phyloP scores from a whole-genome alignment of 64 coral and sea anemone species.

The Stichodactyla mertensii region DNA sequence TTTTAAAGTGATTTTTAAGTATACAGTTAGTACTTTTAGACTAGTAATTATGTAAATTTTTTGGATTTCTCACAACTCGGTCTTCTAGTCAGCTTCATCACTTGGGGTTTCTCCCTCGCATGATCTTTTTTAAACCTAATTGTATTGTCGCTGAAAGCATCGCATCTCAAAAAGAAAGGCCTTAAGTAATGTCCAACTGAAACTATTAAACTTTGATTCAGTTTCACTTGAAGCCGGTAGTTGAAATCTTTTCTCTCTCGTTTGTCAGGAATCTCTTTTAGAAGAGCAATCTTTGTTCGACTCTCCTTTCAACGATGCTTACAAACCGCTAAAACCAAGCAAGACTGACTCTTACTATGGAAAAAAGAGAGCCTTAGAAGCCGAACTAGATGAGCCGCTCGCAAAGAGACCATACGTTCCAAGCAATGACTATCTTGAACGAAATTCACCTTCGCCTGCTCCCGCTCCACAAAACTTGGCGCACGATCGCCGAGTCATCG shows the following conservation, averaged over 20 bases:
- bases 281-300: conserved; percentile 99
- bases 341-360: conserved; percentile 69
- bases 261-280: conserved; percentile 59
- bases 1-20: not conserved
- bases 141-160: not conserved
- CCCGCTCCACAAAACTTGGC: conserved; percentile 61
- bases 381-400: conserved; percentile 77
- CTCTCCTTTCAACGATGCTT: conserved; percentile 79
- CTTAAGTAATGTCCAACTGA: not conserved
- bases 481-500: conserved; percentile 89
- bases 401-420: conserved; percentile 82
- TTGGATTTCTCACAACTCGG: not conserved
- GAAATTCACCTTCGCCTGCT: conserved; percentile 81
- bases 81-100: not conserved
- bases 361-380: conserved; percentile 76
- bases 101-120: no score
- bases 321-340: conserved; percentile 77
- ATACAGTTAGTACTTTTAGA: not conserved
- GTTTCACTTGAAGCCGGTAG: not conserved
- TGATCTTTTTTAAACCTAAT: not conserved
- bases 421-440: conserved; percentile 86
- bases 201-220: not conserved
- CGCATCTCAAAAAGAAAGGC: not conserved
- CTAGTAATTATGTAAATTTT: not conserved
- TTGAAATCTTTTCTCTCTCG: conserved; percentile 1